Percentiles rank a stretch among this genome's conserved stretches.
Conservation (phyloP, 2,888 invertebrate genomes). For the Vannuccia rotundouncinata region DNA sequence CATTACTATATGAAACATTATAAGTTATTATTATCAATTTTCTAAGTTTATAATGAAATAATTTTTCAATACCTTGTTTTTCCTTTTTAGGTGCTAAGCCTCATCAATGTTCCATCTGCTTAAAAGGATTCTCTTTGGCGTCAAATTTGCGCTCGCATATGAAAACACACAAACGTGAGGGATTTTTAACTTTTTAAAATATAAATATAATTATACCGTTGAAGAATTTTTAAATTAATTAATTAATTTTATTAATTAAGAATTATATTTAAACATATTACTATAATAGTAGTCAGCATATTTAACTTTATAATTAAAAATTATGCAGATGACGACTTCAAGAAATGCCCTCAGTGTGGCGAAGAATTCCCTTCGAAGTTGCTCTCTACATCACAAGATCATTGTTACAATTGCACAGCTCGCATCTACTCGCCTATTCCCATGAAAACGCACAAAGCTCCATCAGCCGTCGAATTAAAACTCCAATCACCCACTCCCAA, state of each 20-base stretch:
- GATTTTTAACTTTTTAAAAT: too few species aligned
- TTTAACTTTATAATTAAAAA: too few species aligned
- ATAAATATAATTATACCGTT: too few species aligned
- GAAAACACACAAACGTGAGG: constrained; percentile 67
- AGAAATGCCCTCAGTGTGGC: neutral
- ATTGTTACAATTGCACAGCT: neutral
- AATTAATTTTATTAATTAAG: too few species aligned
- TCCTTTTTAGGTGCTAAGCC: constrained; percentile 65
- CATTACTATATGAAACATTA: neutral
- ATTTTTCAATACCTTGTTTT: constrained; percentile 35
- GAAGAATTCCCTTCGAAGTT: neutral
- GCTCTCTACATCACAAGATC: neutral
- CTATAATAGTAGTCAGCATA: too few species aligned
- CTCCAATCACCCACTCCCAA: neutral
- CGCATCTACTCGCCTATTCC: neutral
- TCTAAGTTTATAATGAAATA: neutral
- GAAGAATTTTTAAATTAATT: too few species aligned
- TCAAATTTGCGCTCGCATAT: constrained; percentile 69
- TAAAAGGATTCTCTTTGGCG: constrained; percentile 67
- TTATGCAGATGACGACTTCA: neutral
- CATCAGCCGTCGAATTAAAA: neutral
- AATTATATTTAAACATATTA: too few species aligned
- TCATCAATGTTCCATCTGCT: constrained; percentile 66
- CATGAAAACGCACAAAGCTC: too few species aligned
- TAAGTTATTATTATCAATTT: neutral